Conservation (phyloP, 2,888 invertebrate species). For the Diarsia dahlii region DNA sequence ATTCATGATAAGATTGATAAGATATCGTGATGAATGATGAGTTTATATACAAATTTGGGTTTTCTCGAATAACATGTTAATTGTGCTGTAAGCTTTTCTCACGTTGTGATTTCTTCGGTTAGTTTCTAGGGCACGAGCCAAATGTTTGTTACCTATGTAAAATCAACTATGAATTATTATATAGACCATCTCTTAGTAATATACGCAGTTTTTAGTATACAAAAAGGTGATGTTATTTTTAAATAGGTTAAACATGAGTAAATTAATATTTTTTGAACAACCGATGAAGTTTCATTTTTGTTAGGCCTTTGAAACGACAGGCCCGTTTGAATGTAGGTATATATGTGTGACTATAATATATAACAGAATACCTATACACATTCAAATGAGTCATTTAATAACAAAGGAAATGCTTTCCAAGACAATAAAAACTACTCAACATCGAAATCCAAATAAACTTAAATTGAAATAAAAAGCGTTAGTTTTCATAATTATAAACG, state of each 20-base stretch:
- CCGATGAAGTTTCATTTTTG: constrained; percentile 6
- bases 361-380: neutral
- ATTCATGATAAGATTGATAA: neutral
- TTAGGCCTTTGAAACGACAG: neutral
- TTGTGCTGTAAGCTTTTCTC: neutral
- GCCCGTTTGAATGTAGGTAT: neutral
- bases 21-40: constrained; percentile 7
- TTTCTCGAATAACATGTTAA: constrained; percentile 17
- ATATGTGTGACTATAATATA: neutral
- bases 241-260: constrained; percentile 13
- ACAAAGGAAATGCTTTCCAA: neutral
- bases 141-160: neutral
- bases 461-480: neutral
- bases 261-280: constrained; percentile 37
- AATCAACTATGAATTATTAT: constrained; percentile 18
- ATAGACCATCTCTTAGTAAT: constrained; percentile 2
- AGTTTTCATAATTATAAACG: no score
- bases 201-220: constrained; percentile 7
- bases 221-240: constrained; percentile 27
- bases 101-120: constrained; percentile 4
- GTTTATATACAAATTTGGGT: neutral
- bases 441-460: neutral
- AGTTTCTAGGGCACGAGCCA: neutral
- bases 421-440: neutral
- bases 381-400: neutral